phyloP scores from a whole-genome alignment of 1,140 invertebrate species.

The Drosophila willistoni region DNA sequence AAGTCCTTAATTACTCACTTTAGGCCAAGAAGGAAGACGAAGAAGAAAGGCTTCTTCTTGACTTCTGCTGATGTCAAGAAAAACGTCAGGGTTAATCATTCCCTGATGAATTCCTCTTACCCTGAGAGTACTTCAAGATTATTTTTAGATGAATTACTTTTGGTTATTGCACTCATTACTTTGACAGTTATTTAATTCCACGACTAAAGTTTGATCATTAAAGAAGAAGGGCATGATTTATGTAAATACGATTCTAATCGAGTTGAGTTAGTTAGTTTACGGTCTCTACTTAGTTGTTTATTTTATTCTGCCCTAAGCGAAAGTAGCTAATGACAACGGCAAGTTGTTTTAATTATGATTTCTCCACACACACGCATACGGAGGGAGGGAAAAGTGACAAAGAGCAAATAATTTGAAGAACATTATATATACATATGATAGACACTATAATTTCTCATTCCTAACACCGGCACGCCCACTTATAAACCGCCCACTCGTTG shows the following conservation, averaged over 20 bases:
- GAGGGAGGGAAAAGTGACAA: constrained; percentile 19
- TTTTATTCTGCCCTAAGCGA: neutral
- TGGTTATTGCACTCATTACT: too few relatives aligned
- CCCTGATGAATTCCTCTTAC: too few relatives aligned
- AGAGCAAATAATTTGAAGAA: constrained; percentile 17
- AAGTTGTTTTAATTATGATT: constrained; percentile 48
- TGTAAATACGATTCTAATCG: constrained; percentile 21
- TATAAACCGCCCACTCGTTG: neutral
- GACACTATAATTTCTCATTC: constrained; percentile 65
- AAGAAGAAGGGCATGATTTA: constrained; percentile 63
- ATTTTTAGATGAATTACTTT: too few relatives aligned
- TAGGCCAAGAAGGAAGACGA: too few relatives aligned
- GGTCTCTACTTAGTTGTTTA: neutral
- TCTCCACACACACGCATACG: constrained; percentile 19
- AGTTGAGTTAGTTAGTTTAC: neutral
- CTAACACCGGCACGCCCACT: constrained; percentile 24
- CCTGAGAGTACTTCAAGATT: too few relatives aligned
- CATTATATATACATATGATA: constrained; percentile 52
- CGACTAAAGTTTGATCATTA: constrained; percentile 67
- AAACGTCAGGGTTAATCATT: too few relatives aligned
- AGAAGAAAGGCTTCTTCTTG: too few relatives aligned
- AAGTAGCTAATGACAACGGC: constrained; percentile 16
- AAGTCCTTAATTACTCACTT: too few relatives aligned
- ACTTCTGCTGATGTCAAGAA: too few relatives aligned
- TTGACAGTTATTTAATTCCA: too few relatives aligned